These are phyloP conservation scores for Cancer borealis DNA, from an alignment of 2,888 invertebrate genomes.

Conservation along the genomic window DNA sequence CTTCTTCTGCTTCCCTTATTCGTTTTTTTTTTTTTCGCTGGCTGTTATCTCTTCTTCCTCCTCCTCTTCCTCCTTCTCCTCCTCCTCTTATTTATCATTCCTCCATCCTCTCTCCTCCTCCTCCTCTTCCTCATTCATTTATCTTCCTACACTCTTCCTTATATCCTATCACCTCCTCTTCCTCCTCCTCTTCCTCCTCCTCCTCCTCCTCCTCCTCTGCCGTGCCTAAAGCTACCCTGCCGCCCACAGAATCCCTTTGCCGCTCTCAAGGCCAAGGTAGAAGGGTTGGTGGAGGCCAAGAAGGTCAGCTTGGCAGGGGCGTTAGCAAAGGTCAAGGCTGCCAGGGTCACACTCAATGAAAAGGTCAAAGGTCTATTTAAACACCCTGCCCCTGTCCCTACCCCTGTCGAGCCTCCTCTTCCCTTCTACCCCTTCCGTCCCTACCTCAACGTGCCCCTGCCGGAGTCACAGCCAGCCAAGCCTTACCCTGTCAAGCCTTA, in stretches of 20 bases:
- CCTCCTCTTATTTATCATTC: neutral
- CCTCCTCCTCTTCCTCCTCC: neutral
- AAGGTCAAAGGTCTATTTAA: neutral
- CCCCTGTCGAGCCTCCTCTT: neutral
- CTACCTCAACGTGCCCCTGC: neutral
- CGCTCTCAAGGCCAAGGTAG: constrained; percentile 46
- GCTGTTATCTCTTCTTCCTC: neutral
- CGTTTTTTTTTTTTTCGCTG: neutral
- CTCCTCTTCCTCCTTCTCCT: too few species aligned
- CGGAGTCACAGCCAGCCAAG: neutral
- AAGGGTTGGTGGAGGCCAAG: constrained; percentile 36
- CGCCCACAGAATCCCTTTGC: constrained; percentile 47
- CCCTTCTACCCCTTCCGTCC: constrained; percentile 21
- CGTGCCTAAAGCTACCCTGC: neutral
- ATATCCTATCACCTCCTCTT: neutral
- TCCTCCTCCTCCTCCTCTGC: neutral
- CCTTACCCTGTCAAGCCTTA: neutral
- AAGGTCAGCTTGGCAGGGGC: neutral
- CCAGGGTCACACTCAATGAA: neutral
- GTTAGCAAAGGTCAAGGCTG: constrained; percentile 54
- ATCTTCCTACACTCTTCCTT: neutral
- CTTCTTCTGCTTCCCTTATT: too few species aligned
- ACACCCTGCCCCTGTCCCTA: neutral
- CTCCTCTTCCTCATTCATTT: neutral
- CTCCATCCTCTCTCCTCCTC: neutral